Evolutionary conservation across 1,140 invertebrate genomes (phyloP), one percentile per base, ranked within the genome.

Genomic region (Bombus waltoni): DNA sequence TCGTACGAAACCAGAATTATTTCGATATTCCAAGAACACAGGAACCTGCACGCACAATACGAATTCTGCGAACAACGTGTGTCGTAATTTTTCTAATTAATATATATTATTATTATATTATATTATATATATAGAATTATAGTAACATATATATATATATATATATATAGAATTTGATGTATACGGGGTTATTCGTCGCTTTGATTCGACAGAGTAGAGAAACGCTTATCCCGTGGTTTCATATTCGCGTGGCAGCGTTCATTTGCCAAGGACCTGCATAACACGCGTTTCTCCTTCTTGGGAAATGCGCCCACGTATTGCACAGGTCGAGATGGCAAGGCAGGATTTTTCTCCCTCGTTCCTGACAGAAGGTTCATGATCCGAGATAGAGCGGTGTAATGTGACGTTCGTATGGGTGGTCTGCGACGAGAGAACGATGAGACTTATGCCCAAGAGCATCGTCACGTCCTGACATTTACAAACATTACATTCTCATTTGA

Each of bases 281-380:
- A 77, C 75, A 42, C 28, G 32, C 40, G 40, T 81, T 28, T 59
- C 82, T 65, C 47, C 35, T 38, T 68, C 66, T 74, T 81, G 71
- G 83, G 70, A 73, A 70, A 83, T 13, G 44, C 87, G 66, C 87
- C 81, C 65, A 72, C 66, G 78, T 73, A 79, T 89, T 88, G 83
- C 85, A 47, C 68, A 53, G 82, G 74, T 70, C 66, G 87, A 75
- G 59, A 79, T 53, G 44, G 44, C 66, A 32, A 65, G 62, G 71
- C 53, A 40, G 53, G 65, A 74, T 86, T 89, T 86, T 88, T 89
- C 82, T 81, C 76, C 18, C 35, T 32, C 70, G 44, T 83, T 44
- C 75, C 28, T n/a, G 77, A 35, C 72, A 35, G 42, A 78, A 88
- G 73, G 76, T 86, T 86, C 79, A 81, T 57, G 78, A 89, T 86